Base-by-base conservation (phyloP, 2,888 invertebrate species). In the Rhagium mordax region DNA sequence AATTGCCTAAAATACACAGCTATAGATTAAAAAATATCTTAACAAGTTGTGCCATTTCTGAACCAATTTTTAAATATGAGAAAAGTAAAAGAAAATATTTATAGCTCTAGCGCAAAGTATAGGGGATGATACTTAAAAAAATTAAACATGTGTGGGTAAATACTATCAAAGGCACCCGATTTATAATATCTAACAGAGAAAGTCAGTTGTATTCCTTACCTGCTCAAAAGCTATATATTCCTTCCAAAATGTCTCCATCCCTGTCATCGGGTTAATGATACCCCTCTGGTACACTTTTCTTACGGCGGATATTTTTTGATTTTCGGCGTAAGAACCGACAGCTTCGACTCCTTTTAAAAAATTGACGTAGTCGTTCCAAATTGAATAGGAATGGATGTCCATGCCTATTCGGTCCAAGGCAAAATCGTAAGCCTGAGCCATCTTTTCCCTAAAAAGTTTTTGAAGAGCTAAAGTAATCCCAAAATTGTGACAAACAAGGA, bases 361-460 rank as follows among this genome's bases (percentile, higher is more conserved):
- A 55, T 94, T 94, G 0, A 99, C 96, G 85, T 99, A 99, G 85
- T 99, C 99, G 84, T 96, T 95, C 98, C 99, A 99, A 74, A 99
- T 96, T 7, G 95, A 94, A 87, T 96, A 98, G 0, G 98, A 97
- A 89, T 98, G 96, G 81, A 98, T 95, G 85, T 99, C 99, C 93
- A 99, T 94, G 0, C 99, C 99, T 79, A 99, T 98, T 89, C 99
- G 98, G 78, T 99, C 99, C 78, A 99, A 89, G 0, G 99, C 99
- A 88, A 99, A 99, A 88, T 99, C 99, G 87, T 99, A 99, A 0
- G 99, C 99, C 87, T 99, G 98, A 0, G 99, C 99, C 96, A 99
- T 96, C 90, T 98, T 99, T 88, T 99, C 99, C 86, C 99, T 98
- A 87, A 86, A 86, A 86, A 65, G 24, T 65, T 20, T 2, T 16